Conservation (phyloP, 2,888 invertebrate species). For the Anoplius nigerrimus region DNA sequence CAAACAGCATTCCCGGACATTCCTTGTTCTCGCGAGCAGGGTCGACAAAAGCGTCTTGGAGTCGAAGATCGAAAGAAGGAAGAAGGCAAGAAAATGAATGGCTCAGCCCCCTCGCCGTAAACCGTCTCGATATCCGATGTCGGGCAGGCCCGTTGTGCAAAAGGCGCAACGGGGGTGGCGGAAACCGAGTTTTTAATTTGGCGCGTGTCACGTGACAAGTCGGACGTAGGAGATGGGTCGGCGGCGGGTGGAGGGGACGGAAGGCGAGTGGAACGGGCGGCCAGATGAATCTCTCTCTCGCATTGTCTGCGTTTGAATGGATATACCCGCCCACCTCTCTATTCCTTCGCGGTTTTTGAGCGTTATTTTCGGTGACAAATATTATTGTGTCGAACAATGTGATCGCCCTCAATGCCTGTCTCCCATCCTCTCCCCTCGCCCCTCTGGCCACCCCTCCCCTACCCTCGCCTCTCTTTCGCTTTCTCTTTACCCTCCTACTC, state of each 20-base stretch:
- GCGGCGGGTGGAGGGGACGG: slow-evolving; percentile 8
- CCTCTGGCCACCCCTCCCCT: slow-evolving; percentile 29
- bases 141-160: slow-evolving; percentile 25
- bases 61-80: background rate
- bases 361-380: slow-evolving; percentile 74
- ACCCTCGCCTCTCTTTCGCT: slow-evolving; percentile 22
- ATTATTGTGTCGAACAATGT: slow-evolving; percentile 74
- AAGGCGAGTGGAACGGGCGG: slow-evolving; percentile 61
- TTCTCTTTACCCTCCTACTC: slow-evolving; percentile 10
- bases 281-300: slow-evolving; percentile 70
- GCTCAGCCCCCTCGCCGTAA: slow-evolving; percentile 48
- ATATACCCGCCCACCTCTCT: slow-evolving; percentile 65
- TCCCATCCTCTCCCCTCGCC: slow-evolving; percentile 43
- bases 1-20: too few relatives aligned
- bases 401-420: slow-evolving; percentile 68
- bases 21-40: too few relatives aligned
- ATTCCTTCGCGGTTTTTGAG: slow-evolving; percentile 63
- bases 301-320: slow-evolving; percentile 73
- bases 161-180: slow-evolving; percentile 32
- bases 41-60: background rate
- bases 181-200: slow-evolving; percentile 73
- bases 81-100: background rate
- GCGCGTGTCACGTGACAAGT: slow-evolving; percentile 56
- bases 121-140: slow-evolving; percentile 64
- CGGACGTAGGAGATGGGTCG: slow-evolving; percentile 53